Conservation (phyloP, 2,113 vertebrate species). For the Aegotheles bennettii region DNA sequence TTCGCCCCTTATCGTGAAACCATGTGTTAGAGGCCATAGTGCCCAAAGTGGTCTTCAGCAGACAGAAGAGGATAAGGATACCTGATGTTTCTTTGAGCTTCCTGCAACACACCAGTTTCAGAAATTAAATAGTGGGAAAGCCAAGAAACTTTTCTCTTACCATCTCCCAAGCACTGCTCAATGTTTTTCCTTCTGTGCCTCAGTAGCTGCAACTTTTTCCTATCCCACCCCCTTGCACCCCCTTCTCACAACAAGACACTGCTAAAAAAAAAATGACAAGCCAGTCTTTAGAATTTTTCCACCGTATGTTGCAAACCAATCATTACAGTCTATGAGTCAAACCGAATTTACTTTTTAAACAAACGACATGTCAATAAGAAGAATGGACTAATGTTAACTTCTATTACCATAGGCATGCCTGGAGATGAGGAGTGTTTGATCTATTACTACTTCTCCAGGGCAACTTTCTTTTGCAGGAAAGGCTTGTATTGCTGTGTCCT, state of each 20-base stretch:
- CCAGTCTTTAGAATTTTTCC: neutral
- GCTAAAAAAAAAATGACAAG: neutral
- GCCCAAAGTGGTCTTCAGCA: neutral
- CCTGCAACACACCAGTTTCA: neutral
- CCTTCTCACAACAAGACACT: neutral
- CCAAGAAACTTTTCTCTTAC: neutral
- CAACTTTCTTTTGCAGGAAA: constrained; percentile 16
- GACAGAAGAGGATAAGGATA: neutral
- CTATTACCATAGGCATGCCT: constrained; percentile 44
- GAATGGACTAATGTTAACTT: constrained; percentile 12
- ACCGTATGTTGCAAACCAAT: neutral
- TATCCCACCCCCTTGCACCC: neutral
- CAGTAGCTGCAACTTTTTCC: neutral
- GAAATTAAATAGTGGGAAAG: neutral
- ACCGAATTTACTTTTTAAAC: constrained; percentile 40
- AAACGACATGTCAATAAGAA: constrained; percentile 47
- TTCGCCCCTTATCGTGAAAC: neutral
- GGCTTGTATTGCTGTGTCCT: constrained; percentile 30
- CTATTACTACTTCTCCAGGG: constrained; percentile 40
- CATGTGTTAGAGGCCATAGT: neutral
- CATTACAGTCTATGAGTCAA: constrained; percentile 12
- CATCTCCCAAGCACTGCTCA: neutral
- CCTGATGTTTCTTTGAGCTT: neutral
- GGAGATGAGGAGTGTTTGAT: constrained; percentile 12
- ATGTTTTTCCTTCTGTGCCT: neutral